Base-by-base conservation (phyloP, 2,113 vertebrate genomes). In the Stomatorhinus ivindoensis region DNA sequence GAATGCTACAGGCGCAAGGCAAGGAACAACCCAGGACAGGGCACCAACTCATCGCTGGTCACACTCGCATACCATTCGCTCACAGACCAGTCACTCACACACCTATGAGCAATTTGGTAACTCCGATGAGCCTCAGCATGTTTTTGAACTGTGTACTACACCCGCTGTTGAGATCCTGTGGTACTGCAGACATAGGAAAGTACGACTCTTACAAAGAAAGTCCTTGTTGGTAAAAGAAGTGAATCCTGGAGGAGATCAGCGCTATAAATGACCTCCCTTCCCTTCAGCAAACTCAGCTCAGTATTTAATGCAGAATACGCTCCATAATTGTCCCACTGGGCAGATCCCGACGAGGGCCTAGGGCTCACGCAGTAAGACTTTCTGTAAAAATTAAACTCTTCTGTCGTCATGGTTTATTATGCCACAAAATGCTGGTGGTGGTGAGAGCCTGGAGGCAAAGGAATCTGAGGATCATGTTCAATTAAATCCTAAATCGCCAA, bases 401-500 rank as follows among this genome's bases (percentile, higher is more conserved):
- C 39, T 47, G 44, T 84, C 44, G 82, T 84, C 39, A 84, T 24
- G 42, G 82, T 84, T 84, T 84, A 84, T 84, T 84, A 84, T 84
- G 44, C 73, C 4, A 46, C 44, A 44, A 84, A 84, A 47, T 24
- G 39, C 82, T 46, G 19, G 39, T 11, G 39, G 82, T 84, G 17
- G 47, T 42, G 39, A 84, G 47, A 21, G 42, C 39, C 82, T 84
- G 82, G 82, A 47, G 42, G 39, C 4, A 3, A 42, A 47, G 21
- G 13, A 84, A 80, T 80, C 73, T 17, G 73, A 80, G 73, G 73
- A 80, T 80, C 73, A 84, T 84, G 82, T 84, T 84, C 44, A 84
- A 44, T 47, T 46, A 84, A 44, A 84, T 84, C 44, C 39, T 44
- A 84, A 84, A 47, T 84, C 44, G 44, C 24, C 8, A 3, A 47